A percentile compares a stretch with the other conserved stretches of the same genome.
These are phyloP conservation scores for Orussus abietinus DNA, from an alignment of 1,140 invertebrate species.

Conservation along the genomic window DNA sequence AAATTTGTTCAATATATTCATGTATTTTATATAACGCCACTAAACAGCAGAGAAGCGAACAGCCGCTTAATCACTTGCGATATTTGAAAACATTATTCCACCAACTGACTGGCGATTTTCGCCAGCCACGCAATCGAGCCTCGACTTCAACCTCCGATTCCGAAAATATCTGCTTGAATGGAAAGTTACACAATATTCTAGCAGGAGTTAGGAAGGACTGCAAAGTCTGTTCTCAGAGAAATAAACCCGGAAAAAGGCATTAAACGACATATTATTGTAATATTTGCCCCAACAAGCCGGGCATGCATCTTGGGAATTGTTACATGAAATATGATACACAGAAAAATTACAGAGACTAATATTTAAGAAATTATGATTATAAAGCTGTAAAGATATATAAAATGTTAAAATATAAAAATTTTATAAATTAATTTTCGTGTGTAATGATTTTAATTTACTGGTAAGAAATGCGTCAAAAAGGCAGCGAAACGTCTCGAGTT, in stretches of 20 bases:
- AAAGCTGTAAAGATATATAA: slow-evolving; percentile 1
- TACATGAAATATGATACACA: background rate
- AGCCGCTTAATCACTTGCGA: slow-evolving; percentile 14
- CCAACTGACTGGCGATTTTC: slow-evolving; percentile 8
- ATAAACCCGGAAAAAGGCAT: background rate
- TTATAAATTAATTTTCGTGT: slow-evolving; percentile 1
- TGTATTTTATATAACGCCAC: slow-evolving; percentile 14
- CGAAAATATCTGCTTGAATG: slow-evolving; percentile 4
- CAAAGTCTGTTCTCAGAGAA: slow-evolving; percentile 4
- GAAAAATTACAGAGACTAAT: background rate
- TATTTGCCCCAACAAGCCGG: background rate
- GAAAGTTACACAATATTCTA: slow-evolving; percentile 4
- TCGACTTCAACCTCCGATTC: slow-evolving; percentile 2
- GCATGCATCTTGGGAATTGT: background rate
- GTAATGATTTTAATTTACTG: slow-evolving; percentile 9
- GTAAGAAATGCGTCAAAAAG: background rate
- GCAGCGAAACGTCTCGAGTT: too few species aligned
- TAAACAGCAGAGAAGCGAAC: slow-evolving; percentile 16
- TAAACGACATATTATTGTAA: too few species aligned
- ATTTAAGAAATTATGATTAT: background rate
- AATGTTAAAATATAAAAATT: slow-evolving; percentile 14
- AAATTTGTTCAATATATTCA: slow-evolving; percentile 18
- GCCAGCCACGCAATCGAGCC: background rate
- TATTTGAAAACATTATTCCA: too few species aligned
- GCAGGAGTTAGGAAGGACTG: slow-evolving; percentile 6